Evolutionary conservation across 2,888 invertebrate species (phyloP).

Genomic region (Apodemia hepburni): DNA sequence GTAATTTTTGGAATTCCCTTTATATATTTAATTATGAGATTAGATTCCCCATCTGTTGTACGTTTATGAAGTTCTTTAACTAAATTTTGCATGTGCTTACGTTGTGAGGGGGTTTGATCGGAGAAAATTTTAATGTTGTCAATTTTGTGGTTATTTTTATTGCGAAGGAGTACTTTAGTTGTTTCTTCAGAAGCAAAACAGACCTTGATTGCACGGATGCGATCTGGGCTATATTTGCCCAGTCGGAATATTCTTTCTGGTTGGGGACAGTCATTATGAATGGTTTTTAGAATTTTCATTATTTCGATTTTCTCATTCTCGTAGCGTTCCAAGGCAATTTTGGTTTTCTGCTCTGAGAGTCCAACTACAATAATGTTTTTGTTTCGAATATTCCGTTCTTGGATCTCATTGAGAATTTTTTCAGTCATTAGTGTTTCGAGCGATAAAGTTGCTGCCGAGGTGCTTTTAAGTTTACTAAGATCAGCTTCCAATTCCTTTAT

Average conservation of each 20-base stretch:
- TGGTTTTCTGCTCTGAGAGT: too few species aligned
- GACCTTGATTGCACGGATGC: background rate
- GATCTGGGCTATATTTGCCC: background rate
- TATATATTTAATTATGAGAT: slow-evolving; percentile 29
- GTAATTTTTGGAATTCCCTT: slow-evolving; percentile 30
- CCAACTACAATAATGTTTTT: too few species aligned
- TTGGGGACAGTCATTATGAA: background rate
- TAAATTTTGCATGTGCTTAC: slow-evolving; percentile 22
- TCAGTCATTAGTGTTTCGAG: too few species aligned
- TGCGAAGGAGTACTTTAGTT: background rate
- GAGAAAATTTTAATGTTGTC: slow-evolving; percentile 8
- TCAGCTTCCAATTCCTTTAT: too few species aligned
- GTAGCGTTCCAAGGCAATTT: too few species aligned
- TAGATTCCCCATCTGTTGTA: slow-evolving; percentile 23
- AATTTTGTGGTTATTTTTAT: background rate
- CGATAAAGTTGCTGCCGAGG: too few species aligned
- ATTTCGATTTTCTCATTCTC: background rate
- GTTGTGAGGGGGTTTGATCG: slow-evolving; percentile 30
- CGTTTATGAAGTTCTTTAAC: slow-evolving; percentile 23
- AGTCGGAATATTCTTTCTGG: background rate
- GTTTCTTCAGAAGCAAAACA: background rate
- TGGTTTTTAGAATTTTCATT: background rate
- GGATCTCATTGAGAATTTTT: too few species aligned
- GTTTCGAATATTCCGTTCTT: too few species aligned
- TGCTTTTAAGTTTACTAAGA: too few species aligned